A percentile compares a stretch with the other conserved stretches of the same genome.
Conservation (phyloP, 2,888 invertebrate genomes). For the Osedax frankpressi region DNA sequence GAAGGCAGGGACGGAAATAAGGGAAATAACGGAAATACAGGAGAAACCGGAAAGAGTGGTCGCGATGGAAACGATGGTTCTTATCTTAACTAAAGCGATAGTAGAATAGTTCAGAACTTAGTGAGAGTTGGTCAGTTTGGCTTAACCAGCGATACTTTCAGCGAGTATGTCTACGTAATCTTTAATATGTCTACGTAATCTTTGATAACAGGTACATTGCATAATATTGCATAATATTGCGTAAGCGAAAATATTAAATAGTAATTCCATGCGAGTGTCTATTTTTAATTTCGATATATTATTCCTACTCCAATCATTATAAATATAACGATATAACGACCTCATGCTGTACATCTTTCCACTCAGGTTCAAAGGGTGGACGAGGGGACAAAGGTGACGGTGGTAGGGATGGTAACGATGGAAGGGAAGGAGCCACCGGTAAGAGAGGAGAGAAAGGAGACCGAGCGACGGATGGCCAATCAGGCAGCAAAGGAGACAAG, state of each 20-base stretch:
- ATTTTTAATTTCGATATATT: too few species aligned
- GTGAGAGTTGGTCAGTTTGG: constrained; percentile 19
- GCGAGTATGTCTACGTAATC: too few species aligned
- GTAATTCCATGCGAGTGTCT: too few species aligned
- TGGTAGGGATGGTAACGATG: neutral
- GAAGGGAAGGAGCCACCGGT: neutral
- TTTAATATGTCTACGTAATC: too few species aligned
- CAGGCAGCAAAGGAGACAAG: neutral
- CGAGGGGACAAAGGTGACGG: neutral
- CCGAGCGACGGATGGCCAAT: neutral
- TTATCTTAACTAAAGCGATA: constrained; percentile 16
- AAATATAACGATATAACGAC: too few species aligned
- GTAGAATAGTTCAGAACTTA: constrained; percentile 18
- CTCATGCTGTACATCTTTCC: too few species aligned
- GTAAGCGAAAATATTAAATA: too few species aligned
- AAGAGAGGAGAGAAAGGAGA: neutral
- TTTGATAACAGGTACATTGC: too few species aligned
- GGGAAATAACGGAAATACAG: neutral
- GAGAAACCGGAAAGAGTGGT: constrained; percentile 11
- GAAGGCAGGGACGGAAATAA: neutral
- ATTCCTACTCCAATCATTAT: too few species aligned
- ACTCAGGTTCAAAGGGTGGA: constrained; percentile 13
- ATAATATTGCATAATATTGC: too few species aligned
- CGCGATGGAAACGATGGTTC: constrained; percentile 12
- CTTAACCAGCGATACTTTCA: constrained; percentile 14